These are phyloP conservation scores for Aplodontia rufa DNA, from an alignment of 2,113 vertebrate species.

Conservation along the genomic window DNA sequence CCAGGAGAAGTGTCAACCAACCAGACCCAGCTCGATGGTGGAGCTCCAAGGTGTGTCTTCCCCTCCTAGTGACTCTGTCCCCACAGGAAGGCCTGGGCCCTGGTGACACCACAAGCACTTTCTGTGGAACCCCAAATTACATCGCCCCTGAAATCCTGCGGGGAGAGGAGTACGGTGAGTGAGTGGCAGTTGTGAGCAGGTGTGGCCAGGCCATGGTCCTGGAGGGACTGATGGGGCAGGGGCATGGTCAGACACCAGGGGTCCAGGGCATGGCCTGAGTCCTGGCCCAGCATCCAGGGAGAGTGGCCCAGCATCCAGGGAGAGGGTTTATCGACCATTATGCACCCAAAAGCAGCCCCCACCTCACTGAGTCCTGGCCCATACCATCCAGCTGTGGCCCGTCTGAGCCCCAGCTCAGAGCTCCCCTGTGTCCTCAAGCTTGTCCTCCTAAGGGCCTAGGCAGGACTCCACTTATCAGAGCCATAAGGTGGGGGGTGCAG, in stretches of 20 bases:
- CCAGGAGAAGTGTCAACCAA: fast-evolving
- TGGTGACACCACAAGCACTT: slow-evolving; percentile 98
- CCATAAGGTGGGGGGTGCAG: fast-evolving
- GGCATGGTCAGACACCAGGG: not conserved
- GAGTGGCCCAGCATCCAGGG: not conserved
- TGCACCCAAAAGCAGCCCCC: too few species aligned
- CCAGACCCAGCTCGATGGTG: fast-evolving
- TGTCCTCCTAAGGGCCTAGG: not conserved
- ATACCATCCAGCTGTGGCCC: too few species aligned
- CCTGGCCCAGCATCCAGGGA: not conserved
- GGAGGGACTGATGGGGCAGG: not conserved
- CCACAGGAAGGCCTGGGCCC: slow-evolving; percentile 96
- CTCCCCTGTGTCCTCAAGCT: not conserved
- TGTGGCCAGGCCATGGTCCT: too few species aligned
- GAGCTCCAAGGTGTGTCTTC: fast-evolving
- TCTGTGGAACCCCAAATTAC: slow-evolving; percentile 99
- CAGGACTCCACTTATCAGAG: not conserved
- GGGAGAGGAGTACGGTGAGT: slow-evolving; percentile 97
- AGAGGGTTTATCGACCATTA: fast-evolving
- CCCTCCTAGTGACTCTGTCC: slow-evolving; percentile 35
- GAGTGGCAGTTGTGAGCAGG: fast-evolving
- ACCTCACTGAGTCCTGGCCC: too few species aligned
- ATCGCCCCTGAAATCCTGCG: slow-evolving; percentile 98
- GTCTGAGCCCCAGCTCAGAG: fast-evolving
- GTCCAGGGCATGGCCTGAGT: not conserved